Evolutionary conservation across 2,888 invertebrate genomes (phyloP), one percentile per base, ranked within the genome.

Genomic region (Cantharis nigra): DNA sequence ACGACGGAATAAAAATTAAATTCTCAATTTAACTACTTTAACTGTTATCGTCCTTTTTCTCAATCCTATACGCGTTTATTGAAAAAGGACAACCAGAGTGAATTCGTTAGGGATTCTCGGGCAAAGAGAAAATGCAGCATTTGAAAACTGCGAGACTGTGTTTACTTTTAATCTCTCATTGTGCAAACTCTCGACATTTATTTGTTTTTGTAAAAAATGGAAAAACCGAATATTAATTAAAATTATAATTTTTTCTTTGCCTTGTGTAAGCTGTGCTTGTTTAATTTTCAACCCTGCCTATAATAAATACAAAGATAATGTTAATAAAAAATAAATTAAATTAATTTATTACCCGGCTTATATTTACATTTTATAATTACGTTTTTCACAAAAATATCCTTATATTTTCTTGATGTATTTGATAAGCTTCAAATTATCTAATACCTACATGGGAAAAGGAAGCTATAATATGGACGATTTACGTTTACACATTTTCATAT

Each of bases 81-180:
- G 69, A 65, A 79, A 69, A 79, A 74, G 74, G 76, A 79, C 69
- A 74, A 9, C 18, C 16, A 72, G 23, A 72, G 14, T 72, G 75
- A 72, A 73, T 73, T 74, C 78, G 78, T 74, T 74, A 74, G 71
- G 78, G 76, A 75, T 62, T 75, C 76, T 74, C 78, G 75, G 69
- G 79, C 23, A 65, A 71, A 74, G 78, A 70, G 75, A 72, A 74
- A 79, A 79, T 77, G 79, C 72, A 74, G 77, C 75, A 76, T 80
- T 80, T 78, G 72, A 80, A 79, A 75, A 70, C 75, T 75, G 75
- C 78, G 70, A 79, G 78, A 78, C 81, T 79, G 79, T 83, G 82
- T 83, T 83, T 83, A 83, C 83, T 83, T 83, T 83, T 82, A 83
- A 87, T 87, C 85, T 86, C 83, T 85, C 87, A 85, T 87, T 86